Evolutionary conservation across 92 coral and sea anemone species (phyloP).

Genomic region (Metridium senile): DNA sequence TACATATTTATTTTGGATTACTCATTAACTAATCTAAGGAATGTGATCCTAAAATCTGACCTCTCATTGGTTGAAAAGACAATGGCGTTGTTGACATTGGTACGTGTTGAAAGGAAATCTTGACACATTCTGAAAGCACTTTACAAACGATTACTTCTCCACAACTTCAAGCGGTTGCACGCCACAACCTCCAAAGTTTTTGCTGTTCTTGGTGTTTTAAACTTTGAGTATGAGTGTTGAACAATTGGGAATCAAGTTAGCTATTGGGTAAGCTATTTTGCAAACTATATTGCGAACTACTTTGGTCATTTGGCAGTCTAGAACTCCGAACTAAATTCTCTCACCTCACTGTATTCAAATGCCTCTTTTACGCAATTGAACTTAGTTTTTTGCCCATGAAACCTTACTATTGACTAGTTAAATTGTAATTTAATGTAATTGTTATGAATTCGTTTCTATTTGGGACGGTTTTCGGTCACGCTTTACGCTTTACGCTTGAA

Average conservation of each 20-base stretch:
- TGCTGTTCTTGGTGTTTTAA: background rate
- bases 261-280: constrained; percentile 10
- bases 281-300: background rate
- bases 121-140: constrained; percentile 23
- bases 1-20: constrained; percentile 1
- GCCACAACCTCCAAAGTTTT: background rate
- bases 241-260: background rate
- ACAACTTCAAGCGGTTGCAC: background rate
- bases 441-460: background rate
- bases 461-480: background rate
- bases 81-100: constrained; percentile 34
- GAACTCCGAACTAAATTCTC: background rate
- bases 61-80: constrained; percentile 28
- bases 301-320: background rate
- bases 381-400: no score
- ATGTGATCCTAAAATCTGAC: background rate
- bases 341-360: background rate
- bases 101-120: constrained; percentile 15
- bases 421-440: background rate
- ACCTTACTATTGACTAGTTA: no score
- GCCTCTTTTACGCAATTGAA: background rate
- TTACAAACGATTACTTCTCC: background rate
- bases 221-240: constrained; percentile 1
- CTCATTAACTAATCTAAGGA: background rate
- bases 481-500: no score